phyloP scores from a whole-genome alignment of 2,888 invertebrate genomes.

The Priocnemis perturbator region DNA sequence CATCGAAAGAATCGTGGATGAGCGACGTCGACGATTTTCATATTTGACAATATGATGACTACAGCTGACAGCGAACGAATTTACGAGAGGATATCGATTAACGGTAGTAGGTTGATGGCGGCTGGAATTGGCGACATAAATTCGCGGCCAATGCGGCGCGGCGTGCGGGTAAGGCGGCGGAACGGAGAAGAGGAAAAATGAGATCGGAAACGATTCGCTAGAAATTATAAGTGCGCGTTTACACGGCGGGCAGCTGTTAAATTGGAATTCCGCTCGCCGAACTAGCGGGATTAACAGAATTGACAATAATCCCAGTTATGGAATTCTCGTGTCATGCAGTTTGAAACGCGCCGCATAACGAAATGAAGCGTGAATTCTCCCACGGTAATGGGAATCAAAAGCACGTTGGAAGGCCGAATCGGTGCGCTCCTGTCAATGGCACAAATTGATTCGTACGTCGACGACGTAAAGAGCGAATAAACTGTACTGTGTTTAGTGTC shows the following conservation, averaged over 20 bases:
- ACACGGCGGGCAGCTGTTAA: background rate
- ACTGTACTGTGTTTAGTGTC: slow-evolving; percentile 3
- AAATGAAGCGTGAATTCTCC: background rate
- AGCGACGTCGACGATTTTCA: too few species aligned
- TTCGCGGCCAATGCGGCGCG: too few species aligned
- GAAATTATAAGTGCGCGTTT: background rate
- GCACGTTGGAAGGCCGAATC: background rate
- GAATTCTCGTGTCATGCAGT: slow-evolving; percentile 34
- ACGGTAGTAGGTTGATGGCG: too few species aligned
- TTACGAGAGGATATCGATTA: too few species aligned
- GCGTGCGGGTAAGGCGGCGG: too few species aligned
- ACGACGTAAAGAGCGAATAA: slow-evolving; percentile 25
- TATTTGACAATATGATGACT: too few species aligned
- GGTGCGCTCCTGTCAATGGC: background rate
- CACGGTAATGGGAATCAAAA: background rate
- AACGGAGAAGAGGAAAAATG: too few species aligned
- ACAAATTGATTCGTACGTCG: slow-evolving; percentile 26
- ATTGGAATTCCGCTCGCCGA: slow-evolving; percentile 1
- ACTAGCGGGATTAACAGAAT: slow-evolving; percentile 18
- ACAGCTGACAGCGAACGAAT: too few species aligned
- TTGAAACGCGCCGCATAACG: slow-evolving; percentile 25
- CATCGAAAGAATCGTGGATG: too few species aligned
- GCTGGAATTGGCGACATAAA: too few species aligned
- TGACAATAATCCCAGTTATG: slow-evolving; percentile 34
- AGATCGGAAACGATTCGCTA: too few species aligned